Conservation (phyloP, 1,140 invertebrate species). For the Lepidurus packardi region DNA sequence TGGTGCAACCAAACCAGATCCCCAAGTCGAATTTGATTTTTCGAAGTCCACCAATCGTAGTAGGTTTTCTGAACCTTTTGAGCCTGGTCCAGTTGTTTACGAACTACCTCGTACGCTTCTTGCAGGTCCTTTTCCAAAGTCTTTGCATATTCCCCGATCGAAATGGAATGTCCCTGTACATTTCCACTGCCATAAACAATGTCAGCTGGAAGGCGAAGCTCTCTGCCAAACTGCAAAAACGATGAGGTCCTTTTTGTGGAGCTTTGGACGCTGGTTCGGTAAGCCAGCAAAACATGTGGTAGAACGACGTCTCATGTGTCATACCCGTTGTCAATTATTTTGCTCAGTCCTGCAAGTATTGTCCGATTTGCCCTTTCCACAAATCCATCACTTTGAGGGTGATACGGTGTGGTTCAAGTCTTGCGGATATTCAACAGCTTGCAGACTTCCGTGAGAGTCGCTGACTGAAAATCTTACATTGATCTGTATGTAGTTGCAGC, state of each 20-base stretch:
- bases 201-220: conserved; percentile 35
- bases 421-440: neutral
- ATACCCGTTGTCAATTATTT: neutral
- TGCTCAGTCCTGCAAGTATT: too few relatives aligned
- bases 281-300: neutral
- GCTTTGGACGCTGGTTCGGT: neutral
- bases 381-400: neutral
- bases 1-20: neutral
- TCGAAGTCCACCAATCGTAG: neutral
- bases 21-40: neutral
- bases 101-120: neutral
- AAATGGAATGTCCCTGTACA: neutral
- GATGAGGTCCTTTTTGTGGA: conserved; percentile 28
- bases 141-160: neutral
- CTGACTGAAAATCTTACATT: neutral
- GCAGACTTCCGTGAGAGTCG: neutral
- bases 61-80: neutral
- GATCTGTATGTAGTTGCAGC: conserved; percentile 36
- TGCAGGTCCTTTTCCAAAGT: neutral
- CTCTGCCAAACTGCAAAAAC: conserved; percentile 36
- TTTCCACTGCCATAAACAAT: conserved; percentile 8
- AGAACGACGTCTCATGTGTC: neutral
- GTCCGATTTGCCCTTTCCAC: too few relatives aligned
- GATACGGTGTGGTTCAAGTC: neutral
- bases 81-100: neutral